Evolutionary conservation across 2,888 invertebrate genomes (phyloP).

Genomic region (Hybos culiciformis): DNA sequence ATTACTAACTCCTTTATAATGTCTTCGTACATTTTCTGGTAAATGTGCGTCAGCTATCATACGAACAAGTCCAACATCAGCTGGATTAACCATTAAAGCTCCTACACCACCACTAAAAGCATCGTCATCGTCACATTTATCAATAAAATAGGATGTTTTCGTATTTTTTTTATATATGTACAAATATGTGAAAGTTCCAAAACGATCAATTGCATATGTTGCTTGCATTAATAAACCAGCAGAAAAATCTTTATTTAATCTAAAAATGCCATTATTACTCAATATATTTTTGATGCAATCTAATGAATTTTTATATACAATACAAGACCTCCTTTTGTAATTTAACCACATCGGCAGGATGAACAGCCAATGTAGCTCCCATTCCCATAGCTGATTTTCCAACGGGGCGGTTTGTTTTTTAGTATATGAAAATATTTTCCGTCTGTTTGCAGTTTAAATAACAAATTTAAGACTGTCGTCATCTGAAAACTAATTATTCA

Average conservation of each 20-base stretch:
- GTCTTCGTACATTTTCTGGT: slow-evolving; percentile 69
- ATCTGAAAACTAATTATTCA: too few relatives aligned
- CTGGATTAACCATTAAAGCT: slow-evolving; percentile 85
- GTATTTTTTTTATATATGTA: slow-evolving; percentile 44
- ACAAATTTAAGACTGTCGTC: too few relatives aligned
- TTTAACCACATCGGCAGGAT: too few relatives aligned
- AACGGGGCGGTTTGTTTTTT: too few relatives aligned
- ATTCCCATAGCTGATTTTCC: too few relatives aligned
- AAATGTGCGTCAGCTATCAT: slow-evolving; percentile 88
- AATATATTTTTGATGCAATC: too few relatives aligned
- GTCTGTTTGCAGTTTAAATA: too few relatives aligned
- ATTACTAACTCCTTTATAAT: slow-evolving; percentile 82
- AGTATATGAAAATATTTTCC: too few relatives aligned
- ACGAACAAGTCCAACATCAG: slow-evolving; percentile 82
- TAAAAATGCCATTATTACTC: too few relatives aligned
- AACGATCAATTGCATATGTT: slow-evolving; percentile 86
- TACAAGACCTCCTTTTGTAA: too few relatives aligned
- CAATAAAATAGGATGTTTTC: slow-evolving; percentile 43
- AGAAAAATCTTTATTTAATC: slow-evolving; percentile 78
- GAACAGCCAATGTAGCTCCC: too few relatives aligned
- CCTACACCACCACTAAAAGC: slow-evolving; percentile 56
- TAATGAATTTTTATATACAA: too few relatives aligned
- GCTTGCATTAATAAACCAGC: slow-evolving; percentile 87
- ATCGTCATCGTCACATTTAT: slow-evolving; percentile 66
- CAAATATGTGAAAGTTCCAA: slow-evolving; percentile 85